A percentile compares a stretch with the other conserved stretches of the same genome.
These are phyloP conservation scores for Sarcophaga variegata DNA, from an alignment of 2,888 invertebrate species.

Conservation along the genomic window DNA sequence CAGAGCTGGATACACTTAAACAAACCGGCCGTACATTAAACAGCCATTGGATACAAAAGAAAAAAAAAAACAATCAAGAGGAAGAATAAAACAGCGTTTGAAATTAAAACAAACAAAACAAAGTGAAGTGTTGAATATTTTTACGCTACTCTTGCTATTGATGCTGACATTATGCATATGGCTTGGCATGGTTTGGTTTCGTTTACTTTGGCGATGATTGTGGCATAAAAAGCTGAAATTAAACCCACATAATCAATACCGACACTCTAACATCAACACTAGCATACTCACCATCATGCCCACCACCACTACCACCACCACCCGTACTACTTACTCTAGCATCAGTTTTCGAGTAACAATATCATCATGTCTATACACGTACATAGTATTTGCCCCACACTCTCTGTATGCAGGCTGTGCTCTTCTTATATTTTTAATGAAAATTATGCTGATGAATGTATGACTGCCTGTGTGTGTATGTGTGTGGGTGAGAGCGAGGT, in stretches of 20 bases:
- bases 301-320: neutral
- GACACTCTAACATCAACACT: neutral
- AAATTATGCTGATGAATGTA: neutral
- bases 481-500: no score
- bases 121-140: constrained; percentile 57
- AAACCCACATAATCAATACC: no score
- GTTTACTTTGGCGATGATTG: neutral
- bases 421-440: neutral
- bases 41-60: neutral
- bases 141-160: constrained; percentile 59
- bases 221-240: no score
- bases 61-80: neutral
- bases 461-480: no score
- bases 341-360: neutral
- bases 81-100: constrained; percentile 11
- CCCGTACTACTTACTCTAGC: neutral
- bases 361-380: no score
- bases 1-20: constrained; percentile 6
- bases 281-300: neutral
- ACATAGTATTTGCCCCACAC: no score
- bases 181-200: neutral
- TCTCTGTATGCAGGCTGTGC: no score
- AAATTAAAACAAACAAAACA: constrained; percentile 34
- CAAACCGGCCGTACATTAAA: neutral
- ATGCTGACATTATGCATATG: constrained; percentile 62